Conservation (phyloP, 2,797 vertebrate species). For the Nyctibius grandis region DNA sequence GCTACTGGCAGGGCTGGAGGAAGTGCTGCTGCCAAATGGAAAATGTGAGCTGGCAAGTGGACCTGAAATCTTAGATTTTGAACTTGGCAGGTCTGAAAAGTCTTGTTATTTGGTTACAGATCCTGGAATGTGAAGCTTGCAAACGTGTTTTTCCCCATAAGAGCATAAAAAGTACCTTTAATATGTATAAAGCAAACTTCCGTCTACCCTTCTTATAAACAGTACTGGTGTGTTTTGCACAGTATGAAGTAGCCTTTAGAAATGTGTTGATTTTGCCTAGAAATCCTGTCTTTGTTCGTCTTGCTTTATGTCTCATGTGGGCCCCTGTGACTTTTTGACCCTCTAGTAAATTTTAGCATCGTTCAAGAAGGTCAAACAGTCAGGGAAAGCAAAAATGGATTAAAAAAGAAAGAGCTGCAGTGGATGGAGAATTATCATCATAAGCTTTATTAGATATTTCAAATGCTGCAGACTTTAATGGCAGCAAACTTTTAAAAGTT, state of each 20-base stretch:
- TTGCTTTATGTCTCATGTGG: background rate
- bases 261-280: background rate
- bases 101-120: conserved; percentile 18
- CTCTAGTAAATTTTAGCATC: conserved; percentile 26
- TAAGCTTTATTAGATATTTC: conserved; percentile 35
- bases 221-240: background rate
- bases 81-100: background rate
- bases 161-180: conserved; percentile 1
- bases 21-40: conserved; percentile 35
- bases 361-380: conserved; percentile 42
- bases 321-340: conserved; percentile 26
- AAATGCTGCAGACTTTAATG: background rate
- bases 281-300: conserved; percentile 2
- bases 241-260: background rate
- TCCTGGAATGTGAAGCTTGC: background rate
- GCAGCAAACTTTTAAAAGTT: background rate
- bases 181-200: background rate
- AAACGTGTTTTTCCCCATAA: background rate
- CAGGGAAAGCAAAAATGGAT: conserved; percentile 36
- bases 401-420: background rate
- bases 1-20: conserved; percentile 50
- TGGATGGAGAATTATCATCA: conserved; percentile 1
- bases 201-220: background rate
- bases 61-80: conserved; percentile 54
- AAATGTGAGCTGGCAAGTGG: conserved; percentile 51